Evolutionary conservation across 2,888 invertebrate species (phyloP), one percentile per base, ranked within the genome.

Genomic region (Ctenicera cuprea): DNA sequence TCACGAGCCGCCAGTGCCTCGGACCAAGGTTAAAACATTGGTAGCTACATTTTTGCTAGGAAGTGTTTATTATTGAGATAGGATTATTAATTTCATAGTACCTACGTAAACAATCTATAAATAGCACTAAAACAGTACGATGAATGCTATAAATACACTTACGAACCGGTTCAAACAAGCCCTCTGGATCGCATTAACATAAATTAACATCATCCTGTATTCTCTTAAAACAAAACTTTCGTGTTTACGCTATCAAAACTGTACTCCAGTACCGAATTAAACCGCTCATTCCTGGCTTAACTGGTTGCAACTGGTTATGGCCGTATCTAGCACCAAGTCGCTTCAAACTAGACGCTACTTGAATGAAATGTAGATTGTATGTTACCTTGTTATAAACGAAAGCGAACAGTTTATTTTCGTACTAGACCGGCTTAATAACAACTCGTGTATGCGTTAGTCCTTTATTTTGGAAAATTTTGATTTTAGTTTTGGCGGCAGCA

Each of bases 231-330:
- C 68, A 57, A 41, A 67, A 68, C 62, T 71, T 57, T 54, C 64
- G 50, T 70, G 67, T 74, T 76, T 77, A 74, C 65, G 52, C 61
- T 76, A 77, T 80, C 80, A 76, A 81, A 79, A 81, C 79, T 80
- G 71, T 66, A 79, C 78, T 81, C 80, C 80, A 37, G 76, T 77
- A 84, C 85, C 84, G 85, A 86, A 83, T 85, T 81, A 82, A 86
- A 86, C 86, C 83, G 86, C 85, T 84, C 82, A 81, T 83, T 85
- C 86, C 85, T 83, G 86, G 84, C 83, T 72, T 80, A 86, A 87
- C 87, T 83, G 83, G 87, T 84, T 86, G 70, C 64, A 85, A 81
- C 86, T 83, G 82, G 87, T 85, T 85, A 74, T 75, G 77, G 80
- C 82, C 81, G 79, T 83, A 81, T 81, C 80, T 80, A 81, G 80